phyloP scores from a whole-genome alignment of 2,113 vertebrate species.

The Bucco capensis region DNA sequence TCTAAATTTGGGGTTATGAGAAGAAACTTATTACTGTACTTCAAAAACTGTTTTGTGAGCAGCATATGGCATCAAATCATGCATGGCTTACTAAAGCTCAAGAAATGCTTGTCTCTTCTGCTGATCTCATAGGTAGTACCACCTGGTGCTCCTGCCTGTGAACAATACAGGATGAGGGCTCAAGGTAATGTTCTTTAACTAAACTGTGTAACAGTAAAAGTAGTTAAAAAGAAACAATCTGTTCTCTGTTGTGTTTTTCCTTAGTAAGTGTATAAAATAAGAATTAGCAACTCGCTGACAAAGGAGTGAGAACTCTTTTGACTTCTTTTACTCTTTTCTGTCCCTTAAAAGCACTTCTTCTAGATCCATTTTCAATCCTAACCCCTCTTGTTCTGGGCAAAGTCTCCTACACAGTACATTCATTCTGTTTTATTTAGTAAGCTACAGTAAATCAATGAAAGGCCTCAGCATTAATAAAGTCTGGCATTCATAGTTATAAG shows the following conservation, averaged over 20 bases:
- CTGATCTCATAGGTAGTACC: background rate
- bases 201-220: background rate
- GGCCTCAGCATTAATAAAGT: background rate
- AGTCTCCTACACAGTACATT: background rate
- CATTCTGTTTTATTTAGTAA: background rate
- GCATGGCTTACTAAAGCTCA: background rate
- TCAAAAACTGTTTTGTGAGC: background rate
- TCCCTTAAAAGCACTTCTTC: background rate
- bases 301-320: background rate
- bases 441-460: constrained; percentile 14
- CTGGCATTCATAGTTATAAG: background rate
- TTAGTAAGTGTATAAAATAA: background rate
- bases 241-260: background rate
- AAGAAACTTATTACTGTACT: background rate
- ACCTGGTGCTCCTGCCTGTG: background rate
- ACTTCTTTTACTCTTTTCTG: background rate
- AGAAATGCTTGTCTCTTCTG: background rate
- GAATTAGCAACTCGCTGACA: background rate
- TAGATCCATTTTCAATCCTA: background rate
- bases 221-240: background rate
- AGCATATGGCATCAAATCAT: background rate
- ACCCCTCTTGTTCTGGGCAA: background rate
- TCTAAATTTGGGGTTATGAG: background rate
- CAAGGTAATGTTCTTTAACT: background rate
- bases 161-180: background rate